Conservation (phyloP, 2,797 vertebrate genomes). For the Chelmon rostratus region DNA sequence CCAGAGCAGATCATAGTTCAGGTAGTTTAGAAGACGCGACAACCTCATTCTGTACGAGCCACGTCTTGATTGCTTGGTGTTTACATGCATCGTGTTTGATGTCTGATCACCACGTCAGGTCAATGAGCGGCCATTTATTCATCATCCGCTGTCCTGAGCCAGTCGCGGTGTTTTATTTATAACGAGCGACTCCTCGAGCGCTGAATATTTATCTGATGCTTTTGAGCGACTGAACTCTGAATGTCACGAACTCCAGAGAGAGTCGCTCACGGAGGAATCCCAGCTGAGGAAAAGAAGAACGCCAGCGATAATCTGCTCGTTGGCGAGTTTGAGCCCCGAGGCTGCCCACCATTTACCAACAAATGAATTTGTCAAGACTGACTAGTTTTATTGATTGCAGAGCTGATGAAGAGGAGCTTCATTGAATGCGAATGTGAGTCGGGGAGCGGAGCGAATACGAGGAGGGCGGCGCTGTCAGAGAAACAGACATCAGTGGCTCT, state of each 20-base stretch:
- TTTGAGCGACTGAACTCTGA: constrained; percentile 46
- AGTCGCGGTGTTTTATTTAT: neutral
- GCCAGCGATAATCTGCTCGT: constrained; percentile 41
- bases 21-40: constrained; percentile 3
- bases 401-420: constrained; percentile 58
- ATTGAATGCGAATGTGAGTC: constrained; percentile 50
- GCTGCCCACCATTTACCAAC: constrained; percentile 65
- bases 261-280: neutral
- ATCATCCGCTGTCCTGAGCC: constrained; percentile 24
- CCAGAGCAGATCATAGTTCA: neutral
- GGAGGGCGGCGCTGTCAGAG: constrained; percentile 40
- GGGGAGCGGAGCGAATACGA: constrained; percentile 15
- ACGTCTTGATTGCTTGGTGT: neutral
- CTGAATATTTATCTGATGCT: constrained; percentile 41
- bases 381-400: constrained; percentile 59
- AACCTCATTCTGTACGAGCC: neutral
- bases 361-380: constrained; percentile 70
- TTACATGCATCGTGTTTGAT: neutral
- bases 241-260: constrained; percentile 50
- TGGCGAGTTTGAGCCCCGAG: constrained; percentile 17
- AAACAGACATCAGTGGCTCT: constrained; percentile 60
- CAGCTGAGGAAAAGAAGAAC: neutral
- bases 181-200: neutral
- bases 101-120: constrained; percentile 42
- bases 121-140: constrained; percentile 36